Percentiles rank a stretch among this genome's conserved stretches.
phyloP scores from a whole-genome alignment of 2,797 vertebrate genomes.

The Synanceia verrucosa region DNA sequence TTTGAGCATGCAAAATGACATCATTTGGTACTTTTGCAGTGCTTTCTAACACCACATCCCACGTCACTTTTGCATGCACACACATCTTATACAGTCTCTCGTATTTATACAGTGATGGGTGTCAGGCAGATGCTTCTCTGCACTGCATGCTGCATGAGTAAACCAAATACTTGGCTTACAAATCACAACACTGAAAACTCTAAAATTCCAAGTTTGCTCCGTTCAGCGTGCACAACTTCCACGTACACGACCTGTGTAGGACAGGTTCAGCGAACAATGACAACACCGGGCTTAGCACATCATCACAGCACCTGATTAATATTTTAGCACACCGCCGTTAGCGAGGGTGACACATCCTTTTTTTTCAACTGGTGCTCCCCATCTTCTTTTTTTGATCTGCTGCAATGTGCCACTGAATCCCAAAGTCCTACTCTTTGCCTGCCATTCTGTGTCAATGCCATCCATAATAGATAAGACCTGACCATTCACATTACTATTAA shows the following conservation, averaged over 20 bases:
- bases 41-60: slow-evolving; percentile 26
- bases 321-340: slow-evolving; percentile 64
- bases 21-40: slow-evolving; percentile 36
- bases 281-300: slow-evolving; percentile 66
- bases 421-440: slow-evolving; percentile 66
- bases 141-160: slow-evolving; percentile 21
- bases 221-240: slow-evolving; percentile 23
- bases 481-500: slow-evolving; percentile 76
- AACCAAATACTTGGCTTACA: slow-evolving; percentile 26
- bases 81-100: not conserved
- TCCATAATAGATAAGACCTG: slow-evolving; percentile 75
- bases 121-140: slow-evolving; percentile 15
- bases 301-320: slow-evolving; percentile 72
- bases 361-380: slow-evolving; percentile 46
- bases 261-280: slow-evolving; percentile 46
- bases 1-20: slow-evolving; percentile 43
- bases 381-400: slow-evolving; percentile 61
- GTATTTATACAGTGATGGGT: slow-evolving; percentile 12
- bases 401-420: slow-evolving; percentile 61
- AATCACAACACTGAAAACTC: slow-evolving; percentile 18
- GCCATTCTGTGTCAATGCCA: slow-evolving; percentile 64
- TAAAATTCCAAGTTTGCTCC: slow-evolving; percentile 19
- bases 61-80: slow-evolving; percentile 16
- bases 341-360: slow-evolving; percentile 50
- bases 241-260: slow-evolving; percentile 36